Evolutionary conservation across 2,888 invertebrate species (phyloP), one percentile per base, ranked within the genome.

Genomic region (Myopa testacea): DNA sequence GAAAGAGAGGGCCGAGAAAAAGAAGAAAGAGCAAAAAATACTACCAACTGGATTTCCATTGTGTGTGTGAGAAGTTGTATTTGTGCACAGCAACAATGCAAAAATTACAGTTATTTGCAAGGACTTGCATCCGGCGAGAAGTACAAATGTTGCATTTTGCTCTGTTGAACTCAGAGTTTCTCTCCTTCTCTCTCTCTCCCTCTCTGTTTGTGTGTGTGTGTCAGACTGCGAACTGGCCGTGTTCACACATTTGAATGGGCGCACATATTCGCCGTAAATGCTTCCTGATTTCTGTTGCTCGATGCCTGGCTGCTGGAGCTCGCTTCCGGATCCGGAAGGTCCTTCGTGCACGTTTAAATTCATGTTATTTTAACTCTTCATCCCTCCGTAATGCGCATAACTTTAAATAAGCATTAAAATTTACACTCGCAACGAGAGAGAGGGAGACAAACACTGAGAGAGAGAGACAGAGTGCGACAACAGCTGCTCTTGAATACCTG

Each of bases 41-140:
- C 70, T 34, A 55, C 55, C 12, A 37, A n/a, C 16, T 52, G 69
- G 34, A 75, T 70, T 78, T 65, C 4, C 34, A 38, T 38, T 37
- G 65, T 65, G 55, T 37, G 52, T 14, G 37, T 70, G 19, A 19
- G 19, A 12, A 50, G 26, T 19, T 55, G 37, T 70, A 55, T 50
- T 70, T 55, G 58, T 26, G 60, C 58, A 40, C 34, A 34, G 67
- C 68, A 69, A 84, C 84, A 83, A 84, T 84, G 83, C 80, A 77
- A 65, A 82, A 85, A 86, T 86, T 86, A 86, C 84, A 82, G 84
- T 84, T 86, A 85, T 85, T 86, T 85, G 76, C 75, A 75, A 65
- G 58, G 77, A 75, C 68, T 65, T 69, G 45, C 75, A 75, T 69
- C 75, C 60, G 75, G 68, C 34, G 60, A 68, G 37, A 19, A 45